phyloP scores from a whole-genome alignment of 2,113 vertebrate genomes.

The Dicerorhinus sumatrensis region DNA sequence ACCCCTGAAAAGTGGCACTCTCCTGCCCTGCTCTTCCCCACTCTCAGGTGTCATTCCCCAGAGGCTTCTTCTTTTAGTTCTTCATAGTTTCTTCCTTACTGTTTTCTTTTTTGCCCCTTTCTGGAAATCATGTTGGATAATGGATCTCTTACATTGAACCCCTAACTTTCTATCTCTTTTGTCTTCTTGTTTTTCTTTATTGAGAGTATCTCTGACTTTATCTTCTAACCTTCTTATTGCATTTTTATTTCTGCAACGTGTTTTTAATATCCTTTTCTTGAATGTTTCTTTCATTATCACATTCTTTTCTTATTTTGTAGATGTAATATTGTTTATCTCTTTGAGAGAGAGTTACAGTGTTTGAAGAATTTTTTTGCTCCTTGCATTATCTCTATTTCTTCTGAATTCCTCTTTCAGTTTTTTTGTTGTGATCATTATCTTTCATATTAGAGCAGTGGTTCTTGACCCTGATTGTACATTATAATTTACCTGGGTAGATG shows the following conservation, averaged over 20 bases:
- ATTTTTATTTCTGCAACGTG: not conserved
- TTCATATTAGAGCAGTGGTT: not conserved
- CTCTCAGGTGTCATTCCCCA: not conserved
- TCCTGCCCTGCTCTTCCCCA: not conserved
- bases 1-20: not conserved
- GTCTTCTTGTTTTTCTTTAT: not conserved
- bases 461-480: not conserved
- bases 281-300: not conserved
- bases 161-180: not conserved
- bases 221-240: not conserved
- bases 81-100: not conserved
- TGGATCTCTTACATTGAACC: not conserved
- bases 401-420: not conserved
- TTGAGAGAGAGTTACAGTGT: not conserved
- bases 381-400: not conserved
- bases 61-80: not conserved
- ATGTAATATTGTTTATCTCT: constrained; percentile 21
- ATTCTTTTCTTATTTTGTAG: not conserved
- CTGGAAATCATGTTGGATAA: not conserved
- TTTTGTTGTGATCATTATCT: constrained; percentile 5
- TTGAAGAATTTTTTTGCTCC: not conserved
- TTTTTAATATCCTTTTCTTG: constrained; percentile 45
- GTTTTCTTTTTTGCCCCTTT: not conserved
- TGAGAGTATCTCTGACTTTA: not conserved
- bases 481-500: not conserved